Evolutionary conservation across 2,888 invertebrate genomes (phyloP).

Genomic region (Psylliodes chrysocephalus): DNA sequence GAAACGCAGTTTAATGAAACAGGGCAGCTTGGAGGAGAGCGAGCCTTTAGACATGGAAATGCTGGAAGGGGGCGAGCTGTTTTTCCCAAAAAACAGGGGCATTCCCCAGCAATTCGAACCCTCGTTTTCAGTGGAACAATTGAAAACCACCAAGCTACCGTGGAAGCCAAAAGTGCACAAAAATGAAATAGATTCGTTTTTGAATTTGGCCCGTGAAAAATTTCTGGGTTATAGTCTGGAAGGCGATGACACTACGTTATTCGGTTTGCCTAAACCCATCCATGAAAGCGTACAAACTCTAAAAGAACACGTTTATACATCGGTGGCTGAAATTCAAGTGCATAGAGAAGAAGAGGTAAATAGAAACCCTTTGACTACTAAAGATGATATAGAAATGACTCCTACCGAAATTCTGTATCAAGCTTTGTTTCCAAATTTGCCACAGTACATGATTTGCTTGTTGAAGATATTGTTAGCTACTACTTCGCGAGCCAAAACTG

Average conservation of each 20-base stretch:
- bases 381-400: conserved; percentile 81
- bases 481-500: conserved; percentile 97
- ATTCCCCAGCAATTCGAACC: conserved; percentile 47
- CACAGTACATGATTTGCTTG: conserved; percentile 97
- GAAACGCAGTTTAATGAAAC: conserved; percentile 87
- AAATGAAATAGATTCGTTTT: conserved; percentile 91
- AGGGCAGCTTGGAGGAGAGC: conserved; percentile 89
- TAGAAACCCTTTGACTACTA: conserved; percentile 88
- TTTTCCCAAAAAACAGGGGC: conserved; percentile 63
- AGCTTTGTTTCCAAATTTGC: conserved; percentile 94
- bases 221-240: conserved; percentile 95
- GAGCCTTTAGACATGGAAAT: conserved; percentile 75
- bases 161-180: conserved; percentile 97
- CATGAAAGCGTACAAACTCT: conserved; percentile 94
- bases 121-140: conserved; percentile 4
- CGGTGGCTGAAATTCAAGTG: conserved; percentile 91
- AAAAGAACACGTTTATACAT: conserved; percentile 91
- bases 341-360: conserved; percentile 91
- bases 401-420: conserved; percentile 91
- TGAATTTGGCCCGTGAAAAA: conserved; percentile 91
- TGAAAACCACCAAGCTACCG: conserved; percentile 70
- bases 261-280: conserved; percentile 96
- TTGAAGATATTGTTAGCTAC: conserved; percentile 97
- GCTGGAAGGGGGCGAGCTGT: conserved; percentile 67
- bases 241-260: conserved; percentile 87